A percentile compares a stretch with the other conserved stretches of the same genome.
Evolutionary conservation across 2,113 vertebrate genomes (phyloP).

Genomic region (Dolichallabes microphthalmus): DNA sequence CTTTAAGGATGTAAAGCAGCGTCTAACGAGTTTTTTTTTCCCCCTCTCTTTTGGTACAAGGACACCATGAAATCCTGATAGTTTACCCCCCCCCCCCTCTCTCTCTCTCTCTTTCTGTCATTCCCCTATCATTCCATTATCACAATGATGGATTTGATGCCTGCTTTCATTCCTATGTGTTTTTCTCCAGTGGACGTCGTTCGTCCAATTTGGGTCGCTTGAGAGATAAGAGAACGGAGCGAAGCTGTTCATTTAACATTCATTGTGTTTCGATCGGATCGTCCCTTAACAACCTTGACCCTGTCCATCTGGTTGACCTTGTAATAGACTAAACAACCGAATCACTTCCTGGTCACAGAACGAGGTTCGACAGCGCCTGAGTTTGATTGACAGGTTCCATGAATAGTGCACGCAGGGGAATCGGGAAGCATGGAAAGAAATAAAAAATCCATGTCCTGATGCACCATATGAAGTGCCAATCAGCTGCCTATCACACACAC

Average conservation of each 20-base stretch:
- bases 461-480: slow-evolving; percentile 45
- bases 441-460: not conserved
- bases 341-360: slow-evolving; percentile 29
- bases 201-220: slow-evolving; percentile 4
- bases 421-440: slow-evolving; percentile 24
- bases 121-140: slow-evolving; percentile 9
- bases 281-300: not conserved
- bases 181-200: slow-evolving; percentile 7
- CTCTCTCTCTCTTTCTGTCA: not conserved
- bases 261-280: slow-evolving; percentile 10
- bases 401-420: slow-evolving; percentile 13
- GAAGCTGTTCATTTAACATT: slow-evolving; percentile 24
- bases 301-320: not conserved
- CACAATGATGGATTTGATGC: slow-evolving; percentile 8
- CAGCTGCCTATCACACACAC: slow-evolving; percentile 25
- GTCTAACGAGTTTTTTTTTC: not conserved
- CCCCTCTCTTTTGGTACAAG: slow-evolving; percentile 10
- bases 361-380: not conserved
- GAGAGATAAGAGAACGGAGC: not conserved
- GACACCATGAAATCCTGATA: slow-evolving; percentile 18
- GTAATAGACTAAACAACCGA: slow-evolving; percentile 41
- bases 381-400: slow-evolving; percentile 45
- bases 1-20: slow-evolving; percentile 13
- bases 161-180: not conserved
- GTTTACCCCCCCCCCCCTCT: not conserved